These are phyloP conservation scores for Thomomys bottae DNA, from an alignment of 2,113 vertebrate species.

Conservation along the genomic window DNA sequence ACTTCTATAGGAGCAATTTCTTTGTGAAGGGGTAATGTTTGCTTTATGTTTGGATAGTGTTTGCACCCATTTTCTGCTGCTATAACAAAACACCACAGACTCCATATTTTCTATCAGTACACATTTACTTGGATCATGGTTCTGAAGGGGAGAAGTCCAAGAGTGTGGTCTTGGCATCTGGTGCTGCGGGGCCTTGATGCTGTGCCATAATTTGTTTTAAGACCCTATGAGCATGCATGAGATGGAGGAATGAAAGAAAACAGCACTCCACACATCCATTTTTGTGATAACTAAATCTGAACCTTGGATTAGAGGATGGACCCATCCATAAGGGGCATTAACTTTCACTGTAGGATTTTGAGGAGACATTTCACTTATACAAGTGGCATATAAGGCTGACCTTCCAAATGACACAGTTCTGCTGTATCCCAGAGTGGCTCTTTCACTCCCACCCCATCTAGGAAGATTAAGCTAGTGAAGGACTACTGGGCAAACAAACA, in stretches of 20 bases:
- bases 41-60: neutral
- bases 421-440: neutral
- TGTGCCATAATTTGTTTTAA: neutral
- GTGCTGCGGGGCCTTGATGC: too few relatives aligned
- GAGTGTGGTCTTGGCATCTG: neutral
- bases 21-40: neutral
- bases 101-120: neutral
- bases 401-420: neutral
- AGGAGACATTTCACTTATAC: neutral
- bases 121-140: neutral
- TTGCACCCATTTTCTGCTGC: neutral
- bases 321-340: too few relatives aligned
- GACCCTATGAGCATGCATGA: neutral
- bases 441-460: accelerated
- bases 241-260: neutral
- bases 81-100: neutral
- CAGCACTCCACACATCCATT: too few relatives aligned
- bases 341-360: neutral
- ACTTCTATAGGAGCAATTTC: neutral
- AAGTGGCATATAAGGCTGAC: neutral
- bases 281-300: neutral
- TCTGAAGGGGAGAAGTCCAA: neutral
- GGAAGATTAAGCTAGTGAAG: neutral
- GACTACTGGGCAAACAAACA: accelerated
- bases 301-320: neutral